A percentile compares a stretch with the other conserved stretches of the same genome.
These are phyloP conservation scores for Neotoma lepida DNA, from an alignment of 2,113 vertebrate species.

Conservation along the genomic window DNA sequence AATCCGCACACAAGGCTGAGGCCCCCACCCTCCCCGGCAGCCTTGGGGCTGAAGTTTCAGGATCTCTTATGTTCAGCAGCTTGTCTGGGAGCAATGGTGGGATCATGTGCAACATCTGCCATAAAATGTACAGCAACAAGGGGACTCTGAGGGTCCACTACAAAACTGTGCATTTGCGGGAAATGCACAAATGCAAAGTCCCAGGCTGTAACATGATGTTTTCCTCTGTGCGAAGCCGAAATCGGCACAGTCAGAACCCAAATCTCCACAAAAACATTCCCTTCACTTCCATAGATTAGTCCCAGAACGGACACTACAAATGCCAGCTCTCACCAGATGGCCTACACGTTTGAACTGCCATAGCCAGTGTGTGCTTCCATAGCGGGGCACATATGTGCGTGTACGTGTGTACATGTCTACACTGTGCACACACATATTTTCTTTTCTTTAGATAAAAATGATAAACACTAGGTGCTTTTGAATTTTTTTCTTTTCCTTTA, in stretches of 20 bases:
- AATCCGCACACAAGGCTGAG: constrained; percentile 88
- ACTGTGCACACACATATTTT: constrained; percentile 71
- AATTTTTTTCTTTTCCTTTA: constrained; percentile 76
- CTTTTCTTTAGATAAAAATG: constrained; percentile 83
- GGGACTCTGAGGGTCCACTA: constrained; percentile 99
- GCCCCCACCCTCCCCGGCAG: constrained; percentile 83
- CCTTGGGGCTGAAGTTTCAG: constrained; percentile 85
- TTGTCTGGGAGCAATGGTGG: constrained; percentile 91
- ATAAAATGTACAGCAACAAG: constrained; percentile 99
- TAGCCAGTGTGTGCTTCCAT: constrained; percentile 79
- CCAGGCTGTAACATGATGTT: constrained; percentile 99
- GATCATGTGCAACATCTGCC: constrained; percentile 98
- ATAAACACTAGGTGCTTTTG: constrained; percentile 88
- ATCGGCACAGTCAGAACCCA: constrained; percentile 99
- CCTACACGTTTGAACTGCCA: constrained; percentile 85
- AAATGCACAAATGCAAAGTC: constrained; percentile 99
- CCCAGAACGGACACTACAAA: constrained; percentile 83
- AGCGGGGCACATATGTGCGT: constrained; percentile 26
- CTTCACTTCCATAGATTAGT: constrained; percentile 92
- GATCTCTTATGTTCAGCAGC: constrained; percentile 90
- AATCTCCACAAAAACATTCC: constrained; percentile 99
- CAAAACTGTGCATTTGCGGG: constrained; percentile 98
- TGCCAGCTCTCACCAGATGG: constrained; percentile 86
- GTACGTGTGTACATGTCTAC: not conserved
- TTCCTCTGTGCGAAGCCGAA: constrained; percentile 98